Percentiles rank a stretch among this genome's conserved stretches.
Evolutionary conservation across 64 coral and sea anemone species (phyloP).

Genomic region (Montipora capricornis): DNA sequence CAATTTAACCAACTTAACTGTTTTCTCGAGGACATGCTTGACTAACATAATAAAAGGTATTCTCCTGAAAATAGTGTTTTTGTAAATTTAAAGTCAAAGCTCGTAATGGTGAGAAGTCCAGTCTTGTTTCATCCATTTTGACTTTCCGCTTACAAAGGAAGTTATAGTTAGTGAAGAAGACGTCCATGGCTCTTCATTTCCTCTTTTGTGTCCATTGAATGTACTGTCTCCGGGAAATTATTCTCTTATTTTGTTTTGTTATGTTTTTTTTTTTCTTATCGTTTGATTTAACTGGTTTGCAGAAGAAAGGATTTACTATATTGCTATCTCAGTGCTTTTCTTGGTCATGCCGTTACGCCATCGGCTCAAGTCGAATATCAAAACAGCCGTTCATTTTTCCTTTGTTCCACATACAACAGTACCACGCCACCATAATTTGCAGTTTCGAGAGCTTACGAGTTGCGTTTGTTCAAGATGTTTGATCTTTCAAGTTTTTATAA

Average conservation of each 20-base stretch:
- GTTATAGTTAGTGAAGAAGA: not conserved
- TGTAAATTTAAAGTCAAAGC: too few relatives aligned
- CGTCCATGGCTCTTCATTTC: not conserved
- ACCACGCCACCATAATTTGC: not conserved
- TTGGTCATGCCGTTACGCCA: not conserved
- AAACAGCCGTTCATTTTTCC: not conserved
- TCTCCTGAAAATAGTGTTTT: too few relatives aligned
- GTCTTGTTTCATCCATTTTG: too few relatives aligned
- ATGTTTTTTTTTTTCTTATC: not conserved
- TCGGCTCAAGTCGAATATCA: not conserved
- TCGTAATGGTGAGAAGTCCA: too few relatives aligned
- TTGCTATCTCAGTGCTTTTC: not conserved
- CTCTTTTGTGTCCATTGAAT: not conserved
- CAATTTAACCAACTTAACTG: not conserved
- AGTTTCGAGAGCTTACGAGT: not conserved
- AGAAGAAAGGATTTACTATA: not conserved
- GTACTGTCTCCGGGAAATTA: not conserved
- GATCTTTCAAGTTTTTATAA: constrained; percentile 33
- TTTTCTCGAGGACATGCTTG: too few relatives aligned
- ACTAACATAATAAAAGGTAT: too few relatives aligned
- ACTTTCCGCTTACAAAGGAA: too few relatives aligned
- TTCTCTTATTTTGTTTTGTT: not conserved
- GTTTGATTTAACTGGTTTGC: constrained; percentile 26
- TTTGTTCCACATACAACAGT: not conserved
- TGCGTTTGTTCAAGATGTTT: constrained; percentile 21